Percentiles rank a stretch among this genome's conserved stretches.
Conservation (phyloP, 2,888 invertebrate species). For the Griposia aprilina region DNA sequence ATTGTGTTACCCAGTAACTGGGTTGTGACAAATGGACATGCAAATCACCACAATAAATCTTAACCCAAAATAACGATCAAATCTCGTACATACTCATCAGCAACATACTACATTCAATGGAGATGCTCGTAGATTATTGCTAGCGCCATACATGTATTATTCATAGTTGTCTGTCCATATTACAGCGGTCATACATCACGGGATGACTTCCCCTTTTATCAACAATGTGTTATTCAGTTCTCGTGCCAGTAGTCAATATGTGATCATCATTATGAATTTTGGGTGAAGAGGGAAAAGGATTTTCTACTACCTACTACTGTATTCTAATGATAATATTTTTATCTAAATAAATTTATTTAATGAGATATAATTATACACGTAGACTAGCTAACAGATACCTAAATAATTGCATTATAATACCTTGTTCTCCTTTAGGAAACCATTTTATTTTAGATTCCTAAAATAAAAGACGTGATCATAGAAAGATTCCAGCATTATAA, state of each 20-base stretch:
- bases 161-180: conserved; percentile 84
- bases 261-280: conserved; percentile 19
- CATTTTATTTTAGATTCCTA: background rate
- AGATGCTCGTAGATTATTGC: conserved; percentile 83
- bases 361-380: background rate
- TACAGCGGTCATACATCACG: conserved; percentile 81
- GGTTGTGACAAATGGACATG: conserved; percentile 22
- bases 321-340: background rate
- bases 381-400: background rate
- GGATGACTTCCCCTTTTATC: conserved; percentile 76
- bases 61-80: conserved; percentile 26
- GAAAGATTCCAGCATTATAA: background rate
- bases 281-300: background rate
- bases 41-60: conserved; percentile 19
- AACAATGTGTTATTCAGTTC: conserved; percentile 68
- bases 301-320: background rate
- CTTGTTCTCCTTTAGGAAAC: background rate
- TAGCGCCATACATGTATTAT: conserved; percentile 84
- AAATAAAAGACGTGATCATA: background rate
- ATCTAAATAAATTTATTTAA: background rate
- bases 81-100: conserved; percentile 63
- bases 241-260: conserved; percentile 30
- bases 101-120: conserved; percentile 76
- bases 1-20: background rate
- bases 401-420: background rate